Percentiles rank a stretch among this genome's conserved stretches.
Evolutionary conservation across 2,113 vertebrate genomes (phyloP).

Genomic region (Raja brachyura): DNA sequence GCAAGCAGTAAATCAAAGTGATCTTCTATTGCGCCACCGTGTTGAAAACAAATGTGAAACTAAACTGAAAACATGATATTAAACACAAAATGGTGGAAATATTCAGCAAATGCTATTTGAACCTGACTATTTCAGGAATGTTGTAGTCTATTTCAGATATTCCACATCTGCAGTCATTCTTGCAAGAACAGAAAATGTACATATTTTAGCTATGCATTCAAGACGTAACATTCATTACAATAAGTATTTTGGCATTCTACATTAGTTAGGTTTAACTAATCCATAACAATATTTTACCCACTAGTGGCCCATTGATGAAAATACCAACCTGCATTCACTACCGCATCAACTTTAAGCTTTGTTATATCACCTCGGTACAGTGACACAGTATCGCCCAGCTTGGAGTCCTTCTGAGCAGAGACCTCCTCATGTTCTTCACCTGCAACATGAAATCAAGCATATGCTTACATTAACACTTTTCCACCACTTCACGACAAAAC

Average conservation of each 20-base stretch:
- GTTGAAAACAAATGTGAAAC: too few species aligned
- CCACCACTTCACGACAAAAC: background rate
- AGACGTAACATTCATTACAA: background rate
- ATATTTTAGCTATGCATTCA: background rate
- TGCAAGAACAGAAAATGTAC: too few species aligned
- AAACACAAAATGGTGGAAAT: background rate
- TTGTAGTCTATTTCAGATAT: too few species aligned
- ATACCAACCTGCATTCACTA: slow-evolving; percentile 92
- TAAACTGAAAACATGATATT: background rate
- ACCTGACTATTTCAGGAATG: too few species aligned
- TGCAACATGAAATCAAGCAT: slow-evolving; percentile 47
- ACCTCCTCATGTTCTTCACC: slow-evolving; percentile 59
- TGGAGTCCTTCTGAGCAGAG: slow-evolving; percentile 43
- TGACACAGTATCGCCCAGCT: slow-evolving; percentile 81
- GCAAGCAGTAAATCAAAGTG: background rate
- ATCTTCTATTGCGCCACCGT: background rate
- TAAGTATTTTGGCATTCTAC: background rate
- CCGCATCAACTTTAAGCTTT: slow-evolving; percentile 84
- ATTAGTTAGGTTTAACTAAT: background rate
- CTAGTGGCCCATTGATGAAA: background rate
- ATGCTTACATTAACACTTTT: slow-evolving; percentile 37
- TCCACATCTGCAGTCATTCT: too few species aligned
- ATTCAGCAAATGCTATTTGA: background rate
- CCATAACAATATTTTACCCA: background rate
- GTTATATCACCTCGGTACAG: slow-evolving; percentile 97